A percentile compares a stretch with the other conserved stretches of the same genome.
These are phyloP conservation scores for Cervus canadensis DNA, from an alignment of 2,113 vertebrate species.

Conservation along the genomic window DNA sequence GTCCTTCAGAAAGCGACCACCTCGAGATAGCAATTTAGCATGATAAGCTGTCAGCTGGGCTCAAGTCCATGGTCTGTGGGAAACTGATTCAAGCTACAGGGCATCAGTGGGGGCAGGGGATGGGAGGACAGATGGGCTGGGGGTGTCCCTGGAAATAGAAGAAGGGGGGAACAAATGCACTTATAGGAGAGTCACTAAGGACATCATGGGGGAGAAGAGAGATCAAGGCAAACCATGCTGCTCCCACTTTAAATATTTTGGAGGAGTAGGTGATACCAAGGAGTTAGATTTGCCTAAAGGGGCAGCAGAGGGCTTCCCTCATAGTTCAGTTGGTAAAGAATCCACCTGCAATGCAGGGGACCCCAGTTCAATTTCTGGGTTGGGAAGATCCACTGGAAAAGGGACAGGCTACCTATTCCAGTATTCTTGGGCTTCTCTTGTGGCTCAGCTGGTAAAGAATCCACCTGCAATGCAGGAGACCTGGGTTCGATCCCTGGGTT, in stretches of 20 bases:
- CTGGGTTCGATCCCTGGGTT: not conserved
- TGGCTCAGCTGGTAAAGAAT: not conserved
- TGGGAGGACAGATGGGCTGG: no score
- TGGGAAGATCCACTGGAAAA: not conserved
- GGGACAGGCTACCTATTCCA: not conserved
- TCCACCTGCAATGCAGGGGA: not conserved
- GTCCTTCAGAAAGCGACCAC: not conserved
- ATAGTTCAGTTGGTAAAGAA: not conserved
- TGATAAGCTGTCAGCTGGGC: not conserved
- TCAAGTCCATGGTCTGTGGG: not conserved
- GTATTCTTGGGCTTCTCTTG: not conserved
- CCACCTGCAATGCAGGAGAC: not conserved
- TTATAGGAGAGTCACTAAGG: not conserved
- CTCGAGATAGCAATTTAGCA: not conserved
- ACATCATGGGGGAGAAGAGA: fast-evolving
- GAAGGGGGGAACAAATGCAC: not conserved
- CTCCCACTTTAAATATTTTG: not conserved
- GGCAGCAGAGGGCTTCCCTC: not conserved
- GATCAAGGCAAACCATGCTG: not conserved
- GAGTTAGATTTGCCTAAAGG: not conserved
- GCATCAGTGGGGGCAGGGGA: not conserved
- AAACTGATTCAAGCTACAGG: not conserved
- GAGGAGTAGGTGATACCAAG: not conserved
- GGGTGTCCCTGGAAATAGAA: not conserved
- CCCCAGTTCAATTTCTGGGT: not conserved